Evolutionary conservation across 2,113 vertebrate genomes (phyloP).

Genomic region (Apteryx mantelli): DNA sequence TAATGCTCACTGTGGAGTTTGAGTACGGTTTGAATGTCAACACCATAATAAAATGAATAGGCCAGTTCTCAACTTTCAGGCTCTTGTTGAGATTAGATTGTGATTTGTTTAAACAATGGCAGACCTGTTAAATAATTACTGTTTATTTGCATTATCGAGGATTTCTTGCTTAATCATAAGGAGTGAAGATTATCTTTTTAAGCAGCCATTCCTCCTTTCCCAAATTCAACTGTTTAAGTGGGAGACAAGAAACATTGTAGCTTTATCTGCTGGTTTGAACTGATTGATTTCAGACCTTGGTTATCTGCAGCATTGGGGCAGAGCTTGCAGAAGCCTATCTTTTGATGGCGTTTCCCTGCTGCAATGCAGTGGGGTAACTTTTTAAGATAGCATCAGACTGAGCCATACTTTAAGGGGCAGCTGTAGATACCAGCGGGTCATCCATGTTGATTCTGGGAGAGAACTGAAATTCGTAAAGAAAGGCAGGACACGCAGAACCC

Average conservation of each 20-base stretch:
- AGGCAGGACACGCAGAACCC: background rate
- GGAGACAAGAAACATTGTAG: background rate
- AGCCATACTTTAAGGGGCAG: background rate
- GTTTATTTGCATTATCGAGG: too few species aligned
- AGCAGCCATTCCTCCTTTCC: background rate
- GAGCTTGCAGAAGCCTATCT: background rate
- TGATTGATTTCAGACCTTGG: background rate
- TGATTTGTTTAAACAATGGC: too few species aligned
- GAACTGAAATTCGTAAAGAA: background rate
- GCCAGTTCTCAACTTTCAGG: too few species aligned
- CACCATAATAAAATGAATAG: background rate
- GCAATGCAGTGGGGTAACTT: constrained; percentile 28
- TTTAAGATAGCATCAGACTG: background rate
- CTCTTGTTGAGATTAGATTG: too few species aligned
- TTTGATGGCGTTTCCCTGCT: background rate
- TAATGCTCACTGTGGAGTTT: background rate
- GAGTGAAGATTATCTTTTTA: background rate
- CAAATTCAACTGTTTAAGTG: background rate
- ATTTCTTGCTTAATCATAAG: too few species aligned
- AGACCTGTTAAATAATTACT: too few species aligned
- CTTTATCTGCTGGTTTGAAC: background rate
- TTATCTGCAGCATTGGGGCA: background rate
- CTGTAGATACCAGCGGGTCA: background rate
- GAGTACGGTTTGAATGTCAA: background rate
- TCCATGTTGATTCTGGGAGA: background rate